Evolutionary conservation across 1,140 invertebrate genomes (phyloP), one percentile per base, ranked within the genome.

Genomic region (Papilio polytes): DNA sequence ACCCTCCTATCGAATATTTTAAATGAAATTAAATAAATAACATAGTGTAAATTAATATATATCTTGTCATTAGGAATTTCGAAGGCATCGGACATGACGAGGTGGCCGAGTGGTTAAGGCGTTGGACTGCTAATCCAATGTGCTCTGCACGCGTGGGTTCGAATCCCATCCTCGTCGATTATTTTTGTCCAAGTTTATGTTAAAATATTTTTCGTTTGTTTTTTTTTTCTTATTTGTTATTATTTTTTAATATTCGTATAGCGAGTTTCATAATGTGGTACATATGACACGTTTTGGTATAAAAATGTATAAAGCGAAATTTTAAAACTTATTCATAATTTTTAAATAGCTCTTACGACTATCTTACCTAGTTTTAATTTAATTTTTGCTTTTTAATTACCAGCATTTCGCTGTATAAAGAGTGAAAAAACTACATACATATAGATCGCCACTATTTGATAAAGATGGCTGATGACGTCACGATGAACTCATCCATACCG

Each of bases 41-140:
- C 20, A 56, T n/a, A 56, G 18, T 20, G 10, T 13, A 48, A 48
- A 48, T 48, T 15, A 48, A 48, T 48, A 56, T 8, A 20, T 20
- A 56, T 4, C n/a, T 56, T 56, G 18, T n/a, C 7, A n/a, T 8
- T 9, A 56, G 53, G 8, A 56, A 56, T 56, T 56, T 56, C 53
- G 2, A n/a, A 56, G 53, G 7, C 53, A 56, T 56, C 53, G 18
- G 9, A 91, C 78, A 80, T 84, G 97, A 97, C 97, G 97, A 97
- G 97, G 97, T 97, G 97, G 97, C 97, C 97, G 97, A 97, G 97
- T 97, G 97, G 97, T 97, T 97, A 97, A 97, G 97, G 97, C 97
- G 97, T 97, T 97, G 97, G 97, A 97, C 97, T 97, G 97, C 97
- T 97, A 97, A 91, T 95, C 95, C 95, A 95, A 96, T 95, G 95